A percentile compares a stretch with the other conserved stretches of the same genome.
phyloP scores from a whole-genome alignment of 2,888 invertebrate genomes.

The Amaurobius ferox region DNA sequence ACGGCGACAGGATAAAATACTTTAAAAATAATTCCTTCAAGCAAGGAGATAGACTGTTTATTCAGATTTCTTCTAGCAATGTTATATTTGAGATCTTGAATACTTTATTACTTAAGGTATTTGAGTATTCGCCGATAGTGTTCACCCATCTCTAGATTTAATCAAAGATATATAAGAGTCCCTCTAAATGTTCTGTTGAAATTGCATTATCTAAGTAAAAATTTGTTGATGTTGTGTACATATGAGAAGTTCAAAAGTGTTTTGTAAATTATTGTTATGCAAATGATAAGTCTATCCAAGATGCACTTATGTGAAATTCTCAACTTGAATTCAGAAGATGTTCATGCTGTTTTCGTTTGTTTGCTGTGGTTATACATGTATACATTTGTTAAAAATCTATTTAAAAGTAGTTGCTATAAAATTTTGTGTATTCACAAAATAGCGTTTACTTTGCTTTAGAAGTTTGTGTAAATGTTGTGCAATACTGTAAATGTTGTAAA shows the following conservation, averaged over 20 bases:
- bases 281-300: not conserved
- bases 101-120: too few species aligned
- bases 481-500: slow-evolving; percentile 35
- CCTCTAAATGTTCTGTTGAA: not conserved
- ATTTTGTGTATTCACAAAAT: not conserved
- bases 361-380: not conserved
- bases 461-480: slow-evolving; percentile 24
- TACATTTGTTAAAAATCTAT: not conserved
- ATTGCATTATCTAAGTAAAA: not conserved
- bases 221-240: not conserved
- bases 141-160: too few species aligned
- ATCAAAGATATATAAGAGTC: too few species aligned
- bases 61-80: too few species aligned
- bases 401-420: not conserved
- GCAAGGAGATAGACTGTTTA: too few species aligned
- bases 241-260: not conserved
- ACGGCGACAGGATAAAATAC: too few species aligned
- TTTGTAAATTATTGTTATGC: not conserved
- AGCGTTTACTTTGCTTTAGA: not conserved
- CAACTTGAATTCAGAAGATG: not conserved
- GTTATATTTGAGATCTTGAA: too few species aligned
- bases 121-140: too few species aligned
- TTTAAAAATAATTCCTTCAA: too few species aligned
- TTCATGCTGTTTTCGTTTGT: not conserved
- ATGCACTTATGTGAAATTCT: not conserved